These are phyloP conservation scores for Ictalurus punctatus DNA, from an alignment of 2,113 vertebrate genomes.

Conservation along the genomic window DNA sequence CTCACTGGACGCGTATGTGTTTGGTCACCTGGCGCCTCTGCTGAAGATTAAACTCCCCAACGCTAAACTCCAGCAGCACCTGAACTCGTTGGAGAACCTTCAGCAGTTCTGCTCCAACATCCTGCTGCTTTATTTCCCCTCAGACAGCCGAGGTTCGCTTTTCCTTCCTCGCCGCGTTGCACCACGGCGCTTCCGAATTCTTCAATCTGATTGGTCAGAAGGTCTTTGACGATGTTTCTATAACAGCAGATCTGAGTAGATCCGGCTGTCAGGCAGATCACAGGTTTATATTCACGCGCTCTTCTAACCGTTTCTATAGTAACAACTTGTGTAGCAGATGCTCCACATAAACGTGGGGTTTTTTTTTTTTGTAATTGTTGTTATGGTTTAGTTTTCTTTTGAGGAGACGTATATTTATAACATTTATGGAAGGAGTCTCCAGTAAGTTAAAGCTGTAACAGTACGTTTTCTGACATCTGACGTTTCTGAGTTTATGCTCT, in stretches of 20 bases:
- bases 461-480: no score
- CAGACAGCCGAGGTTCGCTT: conserved; percentile 70
- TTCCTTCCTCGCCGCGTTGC: background rate
- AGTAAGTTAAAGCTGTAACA: no score
- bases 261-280: background rate
- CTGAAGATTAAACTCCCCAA: conserved; percentile 84
- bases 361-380: background rate
- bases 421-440: no score
- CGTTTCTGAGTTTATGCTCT: no score
- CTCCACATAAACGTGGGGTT: background rate
- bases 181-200: background rate
- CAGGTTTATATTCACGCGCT: background rate
- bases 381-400: background rate
- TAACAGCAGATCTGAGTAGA: background rate
- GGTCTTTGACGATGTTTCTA: background rate
- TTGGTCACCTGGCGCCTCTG: conserved; percentile 84
- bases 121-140: conserved; percentile 88
- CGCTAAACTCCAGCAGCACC: conserved; percentile 85
- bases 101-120: conserved; percentile 84
- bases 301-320: background rate
- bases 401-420: no score
- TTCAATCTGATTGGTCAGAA: background rate
- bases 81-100: conserved; percentile 86
- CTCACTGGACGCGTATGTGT: conserved; percentile 89
- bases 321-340: background rate